Evolutionary conservation across 2,888 invertebrate genomes (phyloP), one percentile per base, ranked within the genome.

Genomic region (Chironomus tentans): DNA sequence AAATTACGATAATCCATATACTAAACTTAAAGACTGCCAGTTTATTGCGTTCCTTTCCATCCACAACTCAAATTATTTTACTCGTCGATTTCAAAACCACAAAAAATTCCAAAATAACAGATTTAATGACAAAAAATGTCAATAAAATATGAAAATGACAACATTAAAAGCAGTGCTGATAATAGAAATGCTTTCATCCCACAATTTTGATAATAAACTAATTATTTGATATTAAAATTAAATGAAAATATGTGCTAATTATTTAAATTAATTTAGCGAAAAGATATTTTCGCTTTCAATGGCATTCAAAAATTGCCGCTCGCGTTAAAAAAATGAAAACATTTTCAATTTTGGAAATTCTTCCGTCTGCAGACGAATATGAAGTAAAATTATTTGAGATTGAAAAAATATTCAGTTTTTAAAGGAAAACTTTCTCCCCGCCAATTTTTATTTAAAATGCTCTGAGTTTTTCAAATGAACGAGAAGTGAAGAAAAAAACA

Each of bases 321-420:
- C 65, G 65, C 65, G 56, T 15, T 72, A 62, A 50, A 72, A n/a
- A 72, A 72, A 61, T 72, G 72, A 72, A 72, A 38, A 72, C 38
- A 56, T 56, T 56, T 56, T 56, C 50, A 74, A 48, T 28, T 12
- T 62, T 10, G 22, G 18, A 22, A 65, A 28, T 22, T 50, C n/a
- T n/a, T 3, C 24, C 12, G 13, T 21, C 65, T 24, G 56, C 56
- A 24, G 21, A 65, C 18, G n/a, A n/a, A n/a, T n/a, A n/a, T n/a
- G n/a, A n/a, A n/a, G n/a, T n/a, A n/a, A n/a, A n/a, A n/a, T n/a
- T n/a, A 24, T 65, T 24, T 24, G 24, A 65, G 21, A 65, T 65
- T 65, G 65, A 65, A 65, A 65, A 56, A 15, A 18, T 56, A 7
- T 56, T 56, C 56, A 38, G 15, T 56, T 56, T 50, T 15, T 15